These are phyloP conservation scores for Branchellion lobata DNA, from an alignment of 2,888 invertebrate species.

Conservation along the genomic window DNA sequence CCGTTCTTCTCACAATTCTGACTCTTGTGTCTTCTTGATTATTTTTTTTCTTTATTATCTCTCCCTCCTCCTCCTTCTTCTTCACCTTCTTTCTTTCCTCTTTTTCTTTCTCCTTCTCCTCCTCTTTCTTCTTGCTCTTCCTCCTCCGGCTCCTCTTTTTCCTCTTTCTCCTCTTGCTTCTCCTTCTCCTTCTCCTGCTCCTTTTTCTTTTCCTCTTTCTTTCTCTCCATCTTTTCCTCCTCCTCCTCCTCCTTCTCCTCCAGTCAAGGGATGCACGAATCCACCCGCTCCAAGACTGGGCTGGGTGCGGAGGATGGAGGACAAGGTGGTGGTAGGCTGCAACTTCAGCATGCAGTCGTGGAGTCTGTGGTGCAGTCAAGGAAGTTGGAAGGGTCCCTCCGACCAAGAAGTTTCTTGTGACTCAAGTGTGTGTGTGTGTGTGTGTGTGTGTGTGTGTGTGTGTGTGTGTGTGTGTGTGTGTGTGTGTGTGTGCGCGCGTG, in stretches of 20 bases:
- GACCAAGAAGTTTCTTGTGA: not conserved
- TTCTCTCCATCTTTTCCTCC: not conserved
- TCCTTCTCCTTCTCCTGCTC: not conserved
- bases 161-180: not conserved
- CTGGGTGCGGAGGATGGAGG: not conserved
- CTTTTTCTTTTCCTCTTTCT: not conserved
- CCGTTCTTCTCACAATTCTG: too few species aligned
- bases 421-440: not conserved
- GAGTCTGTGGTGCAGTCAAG: constrained; percentile 1
- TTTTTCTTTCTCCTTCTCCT: not conserved
- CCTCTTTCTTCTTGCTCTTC: not conserved
- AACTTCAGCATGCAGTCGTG: not conserved
- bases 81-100: too few species aligned
- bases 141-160: too few species aligned
- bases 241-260: not conserved
- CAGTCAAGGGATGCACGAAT: not conserved
- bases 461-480: too few species aligned
- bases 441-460: too few species aligned
- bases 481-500: too few species aligned
- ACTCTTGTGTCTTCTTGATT: too few species aligned
- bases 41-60: too few species aligned
- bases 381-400: not conserved
- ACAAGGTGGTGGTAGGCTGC: not conserved
- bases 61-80: too few species aligned
- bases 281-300: not conserved